These are phyloP conservation scores for Ips typographus DNA, from an alignment of 1,140 invertebrate genomes.

Conservation along the genomic window DNA sequence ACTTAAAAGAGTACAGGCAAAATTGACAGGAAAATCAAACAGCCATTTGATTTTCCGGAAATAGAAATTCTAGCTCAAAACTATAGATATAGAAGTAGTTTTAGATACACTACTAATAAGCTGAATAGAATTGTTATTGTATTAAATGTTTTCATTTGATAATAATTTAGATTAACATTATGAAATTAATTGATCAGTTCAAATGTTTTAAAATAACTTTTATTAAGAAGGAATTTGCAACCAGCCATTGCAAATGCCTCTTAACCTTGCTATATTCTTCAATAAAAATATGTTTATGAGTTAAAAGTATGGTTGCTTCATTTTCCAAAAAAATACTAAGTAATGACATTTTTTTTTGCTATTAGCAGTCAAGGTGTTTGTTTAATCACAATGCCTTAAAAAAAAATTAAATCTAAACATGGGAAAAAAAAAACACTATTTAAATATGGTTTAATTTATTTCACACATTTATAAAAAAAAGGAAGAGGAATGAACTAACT, in stretches of 20 bases:
- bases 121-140: not conserved
- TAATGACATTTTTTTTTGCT: not conserved
- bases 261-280: too few species aligned
- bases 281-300: too few species aligned
- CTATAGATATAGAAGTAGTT: slow-evolving; percentile 1
- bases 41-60: slow-evolving; percentile 35
- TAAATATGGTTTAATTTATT: too few species aligned
- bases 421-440: too few species aligned
- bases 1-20: too few species aligned
- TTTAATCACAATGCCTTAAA: too few species aligned
- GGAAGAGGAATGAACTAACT: too few species aligned
- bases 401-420: too few species aligned
- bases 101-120: not conserved
- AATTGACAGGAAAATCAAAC: slow-evolving; percentile 16
- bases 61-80: not conserved
- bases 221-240: slow-evolving; percentile 28
- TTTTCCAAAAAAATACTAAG: not conserved
- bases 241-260: slow-evolving; percentile 38
- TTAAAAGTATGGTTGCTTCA: not conserved
- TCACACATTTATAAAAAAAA: too few species aligned
- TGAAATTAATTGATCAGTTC: too few species aligned
- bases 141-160: not conserved
- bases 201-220: not conserved
- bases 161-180: too few species aligned
- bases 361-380: not conserved